phyloP scores from a whole-genome alignment of 2,113 vertebrate species.

The Rhinolophus ferrumequinum region DNA sequence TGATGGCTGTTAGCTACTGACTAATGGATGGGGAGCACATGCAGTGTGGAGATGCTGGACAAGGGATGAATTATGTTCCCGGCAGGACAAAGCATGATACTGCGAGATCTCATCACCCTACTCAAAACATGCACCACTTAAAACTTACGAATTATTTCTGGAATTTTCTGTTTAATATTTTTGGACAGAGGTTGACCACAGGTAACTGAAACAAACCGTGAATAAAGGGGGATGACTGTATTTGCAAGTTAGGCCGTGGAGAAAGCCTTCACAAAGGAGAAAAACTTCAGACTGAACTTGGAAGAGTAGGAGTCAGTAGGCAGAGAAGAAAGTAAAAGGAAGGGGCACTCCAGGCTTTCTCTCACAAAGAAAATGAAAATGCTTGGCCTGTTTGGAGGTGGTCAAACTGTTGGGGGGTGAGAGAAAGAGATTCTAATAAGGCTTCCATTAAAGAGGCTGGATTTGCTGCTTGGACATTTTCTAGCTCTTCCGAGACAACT shows the following conservation, averaged over 20 bases:
- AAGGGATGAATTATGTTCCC: not conserved
- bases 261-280: not conserved
- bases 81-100: not conserved
- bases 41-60: not conserved
- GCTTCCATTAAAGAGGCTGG: conserved; percentile 64
- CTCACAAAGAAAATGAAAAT: not conserved
- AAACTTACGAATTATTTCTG: not conserved
- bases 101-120: not conserved
- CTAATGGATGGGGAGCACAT: not conserved
- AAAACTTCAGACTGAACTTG: not conserved
- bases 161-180: not conserved
- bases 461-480: conserved; percentile 70
- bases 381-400: not conserved
- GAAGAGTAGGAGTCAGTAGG: not conserved
- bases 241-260: not conserved
- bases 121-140: not conserved
- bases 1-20: not conserved
- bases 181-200: not conserved
- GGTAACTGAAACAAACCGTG: not conserved
- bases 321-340: not conserved
- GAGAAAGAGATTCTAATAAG: conserved; percentile 51
- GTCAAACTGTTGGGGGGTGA: not conserved
- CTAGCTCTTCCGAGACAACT: conserved; percentile 72
- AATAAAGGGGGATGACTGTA: not conserved
- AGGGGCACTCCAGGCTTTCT: not conserved